Percentiles rank a stretch among this genome's conserved stretches.
phyloP scores from a whole-genome alignment of 53 echinoderm and acorn worm species.

The Astropecten irregularis region DNA sequence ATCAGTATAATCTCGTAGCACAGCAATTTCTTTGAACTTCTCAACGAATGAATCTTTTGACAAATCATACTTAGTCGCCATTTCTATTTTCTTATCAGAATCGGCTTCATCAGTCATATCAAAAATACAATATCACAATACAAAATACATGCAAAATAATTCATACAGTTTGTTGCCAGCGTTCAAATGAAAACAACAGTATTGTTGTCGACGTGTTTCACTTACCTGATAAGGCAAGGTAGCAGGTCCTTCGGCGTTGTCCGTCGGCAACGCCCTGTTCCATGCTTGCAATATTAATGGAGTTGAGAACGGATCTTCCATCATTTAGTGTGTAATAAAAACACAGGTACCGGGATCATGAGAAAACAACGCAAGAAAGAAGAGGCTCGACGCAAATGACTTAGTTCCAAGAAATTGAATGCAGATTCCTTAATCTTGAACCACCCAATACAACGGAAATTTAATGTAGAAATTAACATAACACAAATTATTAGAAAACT shows the following conservation, averaged over 20 bases:
- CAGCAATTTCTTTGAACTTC: constrained; percentile 21
- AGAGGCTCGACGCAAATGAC: no score
- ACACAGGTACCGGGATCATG: no score
- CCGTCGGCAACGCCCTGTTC: constrained; percentile 3
- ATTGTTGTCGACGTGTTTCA: constrained; percentile 11
- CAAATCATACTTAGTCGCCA: constrained; percentile 8
- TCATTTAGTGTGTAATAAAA: constrained; percentile 6
- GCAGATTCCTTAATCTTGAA: no score
- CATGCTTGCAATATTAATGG: background rate
- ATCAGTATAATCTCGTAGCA: constrained; percentile 34
- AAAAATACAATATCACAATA: background rate
- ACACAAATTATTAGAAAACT: no score
- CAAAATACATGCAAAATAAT: background rate
- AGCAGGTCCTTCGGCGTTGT: constrained; percentile 16
- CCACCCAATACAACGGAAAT: no score
- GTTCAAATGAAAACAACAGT: background rate
- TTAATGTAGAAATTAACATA: no score
- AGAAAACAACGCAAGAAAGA: no score
- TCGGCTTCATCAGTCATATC: background rate
- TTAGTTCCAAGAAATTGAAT: no score
- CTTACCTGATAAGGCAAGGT: constrained; percentile 7
- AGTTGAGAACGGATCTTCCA: constrained; percentile 17
- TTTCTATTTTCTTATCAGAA: background rate
- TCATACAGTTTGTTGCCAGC: background rate
- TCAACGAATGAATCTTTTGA: constrained; percentile 4